A percentile compares a stretch with the other conserved stretches of the same genome.
Conservation (phyloP, 2,113 vertebrate species). For the Onychostruthus taczanowskii region DNA sequence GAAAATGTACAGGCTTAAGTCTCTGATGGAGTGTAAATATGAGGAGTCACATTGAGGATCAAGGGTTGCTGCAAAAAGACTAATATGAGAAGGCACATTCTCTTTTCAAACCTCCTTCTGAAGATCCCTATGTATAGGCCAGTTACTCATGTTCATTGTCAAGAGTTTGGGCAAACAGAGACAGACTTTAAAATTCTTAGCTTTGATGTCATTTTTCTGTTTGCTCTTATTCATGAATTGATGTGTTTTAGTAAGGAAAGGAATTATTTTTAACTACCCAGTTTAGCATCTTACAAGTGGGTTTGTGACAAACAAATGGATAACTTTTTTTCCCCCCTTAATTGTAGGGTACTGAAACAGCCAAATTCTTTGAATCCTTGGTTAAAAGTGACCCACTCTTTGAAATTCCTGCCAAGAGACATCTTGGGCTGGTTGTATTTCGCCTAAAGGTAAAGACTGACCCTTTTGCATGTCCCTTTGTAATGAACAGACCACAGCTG, state of each 20-base stretch:
- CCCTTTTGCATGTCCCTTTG: neutral
- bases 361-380: slow-evolving; percentile 90
- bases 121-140: neutral
- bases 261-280: neutral
- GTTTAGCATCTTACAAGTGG: neutral
- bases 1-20: neutral
- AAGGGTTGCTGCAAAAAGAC: rapidly evolving
- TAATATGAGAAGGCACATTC: neutral
- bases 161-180: neutral
- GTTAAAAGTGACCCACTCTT: slow-evolving; percentile 86
- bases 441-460: slow-evolving; percentile 83
- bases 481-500: neutral
- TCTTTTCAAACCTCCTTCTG: neutral
- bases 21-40: neutral
- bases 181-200: neutral
- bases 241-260: neutral
- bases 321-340: neutral
- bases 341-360: slow-evolving; percentile 88
- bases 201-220: neutral
- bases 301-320: neutral
- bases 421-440: slow-evolving; percentile 94
- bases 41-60: neutral
- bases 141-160: neutral
- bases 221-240: neutral
- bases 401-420: slow-evolving; percentile 90